Base-by-base conservation (phyloP, 2,888 invertebrate genomes). In the Aproaerema taeniolella region DNA sequence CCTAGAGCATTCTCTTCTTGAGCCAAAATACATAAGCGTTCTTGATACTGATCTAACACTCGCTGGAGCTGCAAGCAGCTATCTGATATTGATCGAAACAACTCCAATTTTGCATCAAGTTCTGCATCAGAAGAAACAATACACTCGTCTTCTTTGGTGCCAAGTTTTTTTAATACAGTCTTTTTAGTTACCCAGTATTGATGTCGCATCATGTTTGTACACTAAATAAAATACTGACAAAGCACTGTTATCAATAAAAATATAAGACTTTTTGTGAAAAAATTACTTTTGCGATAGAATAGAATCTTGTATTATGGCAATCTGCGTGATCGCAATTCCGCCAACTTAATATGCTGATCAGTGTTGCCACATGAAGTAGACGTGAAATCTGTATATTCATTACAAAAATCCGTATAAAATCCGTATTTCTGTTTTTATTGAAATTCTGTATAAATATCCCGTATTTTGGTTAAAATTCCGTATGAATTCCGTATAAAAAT, bases 161-260 rank as follows among this genome's bases (percentile, higher is more conserved):
- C 98, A 35, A 99, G 87, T 85, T 96, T 98, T 62, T 95, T 90
- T 52, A 96, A 91, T 31, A 99, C 93, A 42, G 95, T 93, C 80
- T 98, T 98, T 73, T 98, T 99, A 5, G 99, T 98, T 41, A 98
- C 94, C 98, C 98, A 99, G 80, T 96, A 99, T 56, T 97, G 97
- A 79, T 98, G 96, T 75, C 97, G 96, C 92, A 98, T 93, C 81
- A 85, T 85, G 36, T 60, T 37, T 37, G 5, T 5, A 69, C 43
- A 33, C 26, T 26, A 31, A 17, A 40, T 14, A 39, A 32, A n/a
- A 42, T 29, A 31, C 36, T 39, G 39, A 32, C 36, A 40, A 39
- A 31, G 7, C 35, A 39, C 35, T 39, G 1, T 16, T 20, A 16
- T 14, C 29, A 29, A 8, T n/a, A 39, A 34, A 12, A 35, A 14